A percentile compares a stretch with the other conserved stretches of the same genome.
Conservation (phyloP, 2,888 invertebrate species). For the Synanthedon andrenaeformis region DNA sequence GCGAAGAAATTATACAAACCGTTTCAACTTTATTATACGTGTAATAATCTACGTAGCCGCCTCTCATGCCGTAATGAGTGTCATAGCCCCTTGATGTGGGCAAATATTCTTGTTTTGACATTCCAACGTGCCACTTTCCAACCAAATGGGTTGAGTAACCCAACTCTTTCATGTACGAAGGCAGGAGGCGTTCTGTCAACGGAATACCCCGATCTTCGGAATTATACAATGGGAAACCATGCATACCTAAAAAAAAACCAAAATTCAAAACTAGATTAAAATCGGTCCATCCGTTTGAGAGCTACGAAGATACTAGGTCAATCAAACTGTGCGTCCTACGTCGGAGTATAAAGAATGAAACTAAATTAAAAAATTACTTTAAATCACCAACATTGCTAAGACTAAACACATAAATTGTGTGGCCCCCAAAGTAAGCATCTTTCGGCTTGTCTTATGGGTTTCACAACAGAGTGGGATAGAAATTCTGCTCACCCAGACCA, state of each 20-base stretch:
- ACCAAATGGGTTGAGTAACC: slow-evolving; percentile 86
- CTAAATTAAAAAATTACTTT: no score
- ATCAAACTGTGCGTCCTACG: no score
- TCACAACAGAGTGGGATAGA: no score
- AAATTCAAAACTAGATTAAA: no score
- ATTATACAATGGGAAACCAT: slow-evolving; percentile 48
- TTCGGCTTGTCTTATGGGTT: no score
- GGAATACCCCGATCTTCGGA: slow-evolving; percentile 61
- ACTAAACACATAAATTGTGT: no score
- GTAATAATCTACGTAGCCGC: slow-evolving; percentile 82
- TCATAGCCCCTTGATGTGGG: slow-evolving; percentile 84
- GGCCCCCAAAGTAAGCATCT: no score
- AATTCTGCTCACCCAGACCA: no score
- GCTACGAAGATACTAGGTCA: no score
- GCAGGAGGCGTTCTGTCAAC: slow-evolving; percentile 66
- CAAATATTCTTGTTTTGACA: slow-evolving; percentile 76
- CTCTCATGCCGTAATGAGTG: slow-evolving; percentile 82
- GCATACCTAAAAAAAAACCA: slow-evolving; percentile 43
- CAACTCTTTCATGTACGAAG: slow-evolving; percentile 72
- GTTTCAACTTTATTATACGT: slow-evolving; percentile 54
- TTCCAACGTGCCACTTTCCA: slow-evolving; percentile 94
- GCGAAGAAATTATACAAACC: slow-evolving; percentile 23
- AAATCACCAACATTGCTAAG: no score
- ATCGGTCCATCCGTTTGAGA: no score
- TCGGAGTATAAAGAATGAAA: no score